Evolutionary conservation across 2,888 invertebrate genomes (phyloP), one percentile per base, ranked within the genome.

Genomic region (Epiperipatus broadwayi): DNA sequence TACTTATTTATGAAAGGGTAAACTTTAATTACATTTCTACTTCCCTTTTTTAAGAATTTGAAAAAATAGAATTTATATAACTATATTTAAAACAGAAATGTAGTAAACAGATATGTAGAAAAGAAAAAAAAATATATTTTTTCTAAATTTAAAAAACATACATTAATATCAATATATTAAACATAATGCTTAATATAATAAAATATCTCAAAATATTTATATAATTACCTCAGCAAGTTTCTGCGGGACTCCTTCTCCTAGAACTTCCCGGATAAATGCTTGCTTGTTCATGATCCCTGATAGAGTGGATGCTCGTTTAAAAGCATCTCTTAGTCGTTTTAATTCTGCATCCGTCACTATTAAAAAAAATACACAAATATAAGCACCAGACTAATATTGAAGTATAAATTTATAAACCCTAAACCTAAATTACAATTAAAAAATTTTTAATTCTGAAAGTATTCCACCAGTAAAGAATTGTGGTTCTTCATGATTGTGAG

Each of bases 271-370:
- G 39, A 75, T 72, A 60, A 87, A 85, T 30, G 75, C 72, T 52
- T 71, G 71, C 51, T 76, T 72, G 51, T 74, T 73, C 54, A 80
- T 66, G 36, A 52, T 49, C 18, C 72, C 73, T 53, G 67, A 70
- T 43, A 72, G 65, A 43, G 77, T 76, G 39, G 80, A 75, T 49
- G 78, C 72, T 54, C 79, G 70, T 56, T 81, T 81, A 59, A 83
- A 85, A 34, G 84, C 80, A 61, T 84, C 83, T 54, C 76, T 75
- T 42, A 85, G 70, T 49, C 84, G 69, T 57, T 77, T 75, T 51
- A 75, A 66, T 61, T 85, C 85, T 47, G 70, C 69, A 55, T 83
- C 83, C 49, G 75, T 72, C 58, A 85, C 85, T 85, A 65, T 38
- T 61, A 59, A 39, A 45, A 46, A 41, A 27, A 42, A 36, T 41